phyloP scores from a whole-genome alignment of 2,113 vertebrate species.

The Lutjanus erythropterus region DNA sequence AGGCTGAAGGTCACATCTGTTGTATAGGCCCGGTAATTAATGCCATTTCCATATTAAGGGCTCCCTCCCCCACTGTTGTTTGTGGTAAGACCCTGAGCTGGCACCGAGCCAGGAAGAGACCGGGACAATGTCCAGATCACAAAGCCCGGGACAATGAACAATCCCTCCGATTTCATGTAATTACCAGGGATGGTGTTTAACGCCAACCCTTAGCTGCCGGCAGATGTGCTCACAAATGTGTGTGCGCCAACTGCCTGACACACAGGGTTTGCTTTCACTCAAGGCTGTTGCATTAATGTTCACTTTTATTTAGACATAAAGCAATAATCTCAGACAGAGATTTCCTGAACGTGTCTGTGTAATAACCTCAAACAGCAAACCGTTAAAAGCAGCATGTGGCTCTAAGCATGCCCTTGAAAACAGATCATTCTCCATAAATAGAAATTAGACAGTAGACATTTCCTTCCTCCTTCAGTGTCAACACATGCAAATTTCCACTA shows the following conservation, averaged over 20 bases:
- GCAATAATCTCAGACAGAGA: conserved; percentile 36
- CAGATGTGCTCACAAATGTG: conserved; percentile 53
- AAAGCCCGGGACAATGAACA: conserved; percentile 77
- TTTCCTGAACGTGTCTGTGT: conserved; percentile 27
- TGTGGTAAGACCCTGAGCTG: conserved; percentile 69
- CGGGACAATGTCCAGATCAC: conserved; percentile 78
- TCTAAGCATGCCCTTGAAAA: conserved; percentile 42
- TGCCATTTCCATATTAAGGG: conserved; percentile 77
- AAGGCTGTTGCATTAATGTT: conserved; percentile 17
- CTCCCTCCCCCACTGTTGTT: conserved; percentile 47
- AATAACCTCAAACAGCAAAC: conserved; percentile 28
- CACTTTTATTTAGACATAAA: conserved; percentile 45
- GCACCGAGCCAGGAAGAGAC: conserved; percentile 61
- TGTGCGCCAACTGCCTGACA: background rate
- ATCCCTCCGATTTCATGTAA: conserved; percentile 71
- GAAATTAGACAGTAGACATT: conserved; percentile 55
- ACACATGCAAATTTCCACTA: conserved; percentile 61
- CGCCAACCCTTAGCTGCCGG: conserved; percentile 35
- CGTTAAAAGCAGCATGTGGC: conserved; percentile 42
- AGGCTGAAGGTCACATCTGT: conserved; percentile 79
- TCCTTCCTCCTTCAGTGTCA: conserved; percentile 55
- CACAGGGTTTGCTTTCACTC: conserved; percentile 7
- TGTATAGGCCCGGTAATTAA: conserved; percentile 75
- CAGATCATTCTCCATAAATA: conserved; percentile 59
- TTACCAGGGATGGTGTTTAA: conserved; percentile 67